Percentiles rank a stretch among this genome's conserved stretches.
Conservation (phyloP, 1,140 invertebrate genomes). For the Drosophila nannoptera region DNA sequence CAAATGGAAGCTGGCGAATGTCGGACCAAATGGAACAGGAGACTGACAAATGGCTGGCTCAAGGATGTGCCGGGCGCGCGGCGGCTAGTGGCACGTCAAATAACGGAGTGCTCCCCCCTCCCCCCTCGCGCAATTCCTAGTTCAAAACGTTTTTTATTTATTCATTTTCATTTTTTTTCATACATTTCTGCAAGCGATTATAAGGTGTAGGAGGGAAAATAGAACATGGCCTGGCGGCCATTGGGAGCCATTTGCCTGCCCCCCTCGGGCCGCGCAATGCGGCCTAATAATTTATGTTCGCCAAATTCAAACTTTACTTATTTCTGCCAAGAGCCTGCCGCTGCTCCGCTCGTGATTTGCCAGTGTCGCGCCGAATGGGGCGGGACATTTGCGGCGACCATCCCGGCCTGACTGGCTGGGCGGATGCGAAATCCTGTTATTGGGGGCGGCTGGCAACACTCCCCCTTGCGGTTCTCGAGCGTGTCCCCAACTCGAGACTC, state of each 20-base stretch:
- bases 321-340: conserved; percentile 43
- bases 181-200: conserved; percentile 64
- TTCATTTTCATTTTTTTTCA: conserved; percentile 63
- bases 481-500: conserved; percentile 42
- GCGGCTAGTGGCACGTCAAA: conserved; percentile 40
- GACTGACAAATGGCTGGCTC: conserved; percentile 49
- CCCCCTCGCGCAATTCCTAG: too few relatives aligned
- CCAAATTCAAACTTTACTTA: conserved; percentile 76
- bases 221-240: conserved; percentile 41
- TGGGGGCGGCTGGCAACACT: conserved; percentile 14
- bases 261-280: conserved; percentile 21
- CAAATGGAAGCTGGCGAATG: conserved; percentile 13
- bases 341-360: conserved; percentile 39
- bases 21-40: conserved; percentile 15
- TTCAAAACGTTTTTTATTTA: conserved; percentile 63
- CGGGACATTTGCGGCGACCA: conserved; percentile 47
- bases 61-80: too few relatives aligned
- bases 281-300: conserved; percentile 62
- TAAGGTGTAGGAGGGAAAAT: conserved; percentile 50
- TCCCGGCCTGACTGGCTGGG: conserved; percentile 48
- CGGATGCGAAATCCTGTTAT: conserved; percentile 59
- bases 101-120: conserved; percentile 24
- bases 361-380: conserved; percentile 39
- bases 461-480: neutral
- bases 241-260: conserved; percentile 25